Evolutionary conservation across 2,797 vertebrate species (phyloP).

Genomic region (Eidolon dupreanum): DNA sequence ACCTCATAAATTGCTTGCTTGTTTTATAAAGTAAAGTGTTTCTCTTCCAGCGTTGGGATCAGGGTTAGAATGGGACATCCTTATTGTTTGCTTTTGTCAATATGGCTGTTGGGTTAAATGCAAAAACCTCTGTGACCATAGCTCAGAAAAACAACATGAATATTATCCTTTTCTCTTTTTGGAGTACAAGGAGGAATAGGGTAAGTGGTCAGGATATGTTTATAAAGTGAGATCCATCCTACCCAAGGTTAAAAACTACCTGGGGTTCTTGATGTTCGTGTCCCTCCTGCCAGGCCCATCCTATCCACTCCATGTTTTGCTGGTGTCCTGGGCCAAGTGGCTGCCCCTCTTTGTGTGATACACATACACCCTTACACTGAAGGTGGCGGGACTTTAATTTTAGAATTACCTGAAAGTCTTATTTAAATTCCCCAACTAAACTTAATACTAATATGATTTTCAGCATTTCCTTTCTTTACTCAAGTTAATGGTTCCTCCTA

Average conservation of each 20-base stretch:
- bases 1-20: background rate
- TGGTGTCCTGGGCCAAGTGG: background rate
- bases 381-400: background rate
- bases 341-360: background rate
- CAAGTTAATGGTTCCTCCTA: background rate
- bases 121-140: background rate
- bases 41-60: constrained; percentile 23
- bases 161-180: constrained; percentile 70
- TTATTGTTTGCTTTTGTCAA: constrained; percentile 9
- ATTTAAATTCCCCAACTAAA: constrained; percentile 18
- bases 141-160: background rate
- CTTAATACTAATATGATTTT: background rate
- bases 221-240: background rate
- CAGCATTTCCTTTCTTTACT: constrained; percentile 1
- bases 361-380: background rate
- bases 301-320: background rate
- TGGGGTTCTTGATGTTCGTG: constrained; percentile 44
- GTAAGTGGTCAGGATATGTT: constrained; percentile 70
- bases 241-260: constrained; percentile 56
- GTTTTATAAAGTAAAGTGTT: constrained; percentile 1
- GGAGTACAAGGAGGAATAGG: constrained; percentile 73
- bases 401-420: background rate
- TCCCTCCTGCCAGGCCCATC: constrained; percentile 41
- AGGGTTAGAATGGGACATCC: background rate
- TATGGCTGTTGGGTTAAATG: background rate